Evolutionary conservation across 2,888 invertebrate genomes (phyloP).

Genomic region (Drosophila lacicola): DNA sequence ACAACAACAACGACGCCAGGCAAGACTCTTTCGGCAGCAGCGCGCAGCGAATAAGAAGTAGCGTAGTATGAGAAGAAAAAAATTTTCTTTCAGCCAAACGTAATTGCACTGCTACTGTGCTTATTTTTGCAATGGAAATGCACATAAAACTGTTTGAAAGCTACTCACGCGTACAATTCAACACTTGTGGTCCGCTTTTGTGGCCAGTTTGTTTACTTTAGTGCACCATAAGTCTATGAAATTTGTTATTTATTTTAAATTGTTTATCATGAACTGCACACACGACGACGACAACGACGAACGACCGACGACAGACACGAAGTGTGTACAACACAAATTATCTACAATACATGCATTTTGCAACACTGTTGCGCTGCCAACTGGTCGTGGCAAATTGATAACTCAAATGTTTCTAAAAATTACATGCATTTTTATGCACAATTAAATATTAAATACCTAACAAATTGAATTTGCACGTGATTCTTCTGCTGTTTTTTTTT

Average conservation of each 20-base stretch:
- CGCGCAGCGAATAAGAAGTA: slow-evolving; percentile 57
- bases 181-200: slow-evolving; percentile 51
- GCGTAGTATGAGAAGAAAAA: slow-evolving; percentile 62
- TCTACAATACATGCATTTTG: slow-evolving; percentile 19
- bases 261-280: slow-evolving; percentile 78
- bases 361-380: slow-evolving; percentile 51
- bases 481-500: neutral
- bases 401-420: neutral
- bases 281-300: slow-evolving; percentile 63
- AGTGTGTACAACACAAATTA: slow-evolving; percentile 53
- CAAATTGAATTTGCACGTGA: no score
- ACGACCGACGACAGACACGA: slow-evolving; percentile 62
- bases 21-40: slow-evolving; percentile 57
- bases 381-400: neutral
- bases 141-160: slow-evolving; percentile 48
- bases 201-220: slow-evolving; percentile 58
- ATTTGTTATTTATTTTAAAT: slow-evolving; percentile 71
- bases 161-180: slow-evolving; percentile 68
- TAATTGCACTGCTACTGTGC: slow-evolving; percentile 59
- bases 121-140: slow-evolving; percentile 44
- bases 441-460: neutral
- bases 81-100: slow-evolving; percentile 66
- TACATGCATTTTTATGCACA: neutral
- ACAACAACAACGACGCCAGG: slow-evolving; percentile 54
- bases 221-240: slow-evolving; percentile 57